Conservation (phyloP, 92 coral and sea anemone genomes). For the Epizoanthus fatuus region DNA sequence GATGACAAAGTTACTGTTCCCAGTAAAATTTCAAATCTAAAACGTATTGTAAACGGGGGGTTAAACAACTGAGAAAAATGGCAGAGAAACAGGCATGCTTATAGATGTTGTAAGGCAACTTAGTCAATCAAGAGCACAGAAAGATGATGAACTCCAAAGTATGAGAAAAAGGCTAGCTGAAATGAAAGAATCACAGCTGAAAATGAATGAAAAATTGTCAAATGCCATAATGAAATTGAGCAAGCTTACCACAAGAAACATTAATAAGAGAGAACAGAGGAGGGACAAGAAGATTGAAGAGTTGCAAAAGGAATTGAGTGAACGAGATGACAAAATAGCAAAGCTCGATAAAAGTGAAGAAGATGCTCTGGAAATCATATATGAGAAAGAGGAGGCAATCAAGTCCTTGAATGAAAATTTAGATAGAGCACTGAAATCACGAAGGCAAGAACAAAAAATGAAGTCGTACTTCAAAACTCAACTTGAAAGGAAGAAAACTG, state of each 20-base stretch:
- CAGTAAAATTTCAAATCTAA: no score
- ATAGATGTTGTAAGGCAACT: no score
- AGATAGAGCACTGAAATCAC: constrained; percentile 18
- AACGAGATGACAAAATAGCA: background rate
- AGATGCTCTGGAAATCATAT: background rate
- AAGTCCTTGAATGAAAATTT: background rate
- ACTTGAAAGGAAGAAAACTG: background rate
- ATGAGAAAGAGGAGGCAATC: background rate
- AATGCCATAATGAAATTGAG: background rate
- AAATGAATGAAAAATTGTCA: background rate
- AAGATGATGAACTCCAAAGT: background rate
- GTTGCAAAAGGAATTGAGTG: background rate
- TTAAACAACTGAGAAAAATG: no score
- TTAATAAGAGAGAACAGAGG: constrained; percentile 11
- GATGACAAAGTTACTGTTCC: no score
- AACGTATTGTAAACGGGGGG: no score
- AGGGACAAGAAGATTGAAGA: background rate
- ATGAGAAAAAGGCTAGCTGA: constrained; percentile 1
- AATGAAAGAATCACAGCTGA: background rate
- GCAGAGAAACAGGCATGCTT: no score
- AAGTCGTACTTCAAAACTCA: constrained; percentile 14
- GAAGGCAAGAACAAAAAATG: background rate
- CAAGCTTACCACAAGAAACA: background rate
- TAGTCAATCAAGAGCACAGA: no score
- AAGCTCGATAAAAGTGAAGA: no score